These are phyloP conservation scores for Phodopus roborovskii DNA, from an alignment of 2,113 vertebrate genomes.

Conservation along the genomic window DNA sequence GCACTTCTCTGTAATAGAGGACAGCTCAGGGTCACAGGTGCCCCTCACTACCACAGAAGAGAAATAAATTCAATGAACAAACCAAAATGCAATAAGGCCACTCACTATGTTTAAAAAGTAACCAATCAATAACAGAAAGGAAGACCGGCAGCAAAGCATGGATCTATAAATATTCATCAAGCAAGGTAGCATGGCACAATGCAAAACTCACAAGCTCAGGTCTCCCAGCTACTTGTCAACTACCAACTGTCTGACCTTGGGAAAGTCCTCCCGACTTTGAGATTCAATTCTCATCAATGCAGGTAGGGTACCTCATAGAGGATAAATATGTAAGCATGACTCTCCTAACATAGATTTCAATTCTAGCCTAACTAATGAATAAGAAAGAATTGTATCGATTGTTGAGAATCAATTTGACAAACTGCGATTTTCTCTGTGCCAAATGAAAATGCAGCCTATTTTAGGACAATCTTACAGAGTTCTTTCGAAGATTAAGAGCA, in stretches of 20 bases:
- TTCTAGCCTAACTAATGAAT: constrained; percentile 23
- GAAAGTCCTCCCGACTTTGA: constrained; percentile 23
- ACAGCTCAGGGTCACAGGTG: background rate
- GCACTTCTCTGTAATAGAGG: background rate
- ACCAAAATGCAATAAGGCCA: background rate
- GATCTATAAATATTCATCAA: constrained; percentile 61
- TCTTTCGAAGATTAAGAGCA: background rate
- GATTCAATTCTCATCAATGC: background rate
- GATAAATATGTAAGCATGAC: background rate
- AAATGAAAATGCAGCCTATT: background rate
- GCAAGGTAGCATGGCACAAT: background rate
- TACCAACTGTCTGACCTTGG: constrained; percentile 6
- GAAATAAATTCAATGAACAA: constrained; percentile 5
- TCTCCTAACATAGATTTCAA: constrained; percentile 3
- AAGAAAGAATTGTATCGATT: background rate
- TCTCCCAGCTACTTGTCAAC: background rate
- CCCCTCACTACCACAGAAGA: background rate
- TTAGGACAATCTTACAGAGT: background rate
- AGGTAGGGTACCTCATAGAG: background rate
- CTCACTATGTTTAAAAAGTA: constrained; percentile 31
- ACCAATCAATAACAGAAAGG: constrained; percentile 32
- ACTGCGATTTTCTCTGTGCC: background rate
- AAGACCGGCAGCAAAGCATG: background rate
- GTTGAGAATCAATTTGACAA: background rate
- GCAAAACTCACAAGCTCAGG: background rate